Evolutionary conservation across 2,888 invertebrate genomes (phyloP), one percentile per base, ranked within the genome.

Genomic region (Campoplex nolae): DNA sequence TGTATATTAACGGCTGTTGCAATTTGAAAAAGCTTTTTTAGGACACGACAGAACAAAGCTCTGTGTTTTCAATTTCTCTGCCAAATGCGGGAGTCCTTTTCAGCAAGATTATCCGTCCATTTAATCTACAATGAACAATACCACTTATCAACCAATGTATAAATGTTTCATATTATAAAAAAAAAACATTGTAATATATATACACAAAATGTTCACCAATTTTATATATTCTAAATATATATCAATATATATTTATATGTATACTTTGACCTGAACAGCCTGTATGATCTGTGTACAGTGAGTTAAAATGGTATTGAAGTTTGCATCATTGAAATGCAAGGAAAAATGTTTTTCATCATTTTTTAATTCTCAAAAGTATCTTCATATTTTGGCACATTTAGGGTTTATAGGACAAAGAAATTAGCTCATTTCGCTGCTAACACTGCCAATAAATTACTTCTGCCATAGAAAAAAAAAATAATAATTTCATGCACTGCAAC

Each of bases 21-120:
- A 75, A 58, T 75, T 62, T 75, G 42, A 11, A 13, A 16, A 16
- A 13, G 32, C 58, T 80, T 70, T 51, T 16, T 58, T 58, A 28
- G 28, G 28, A 58, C 58, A 28, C 3, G 23, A 3, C 58, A 23
- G 23, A 58, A 1, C n/a, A 11, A 16, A 23, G 56, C 28, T 71
- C n/a, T 75, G 51, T 45, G 32, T 56, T 67, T 58, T 71, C 42
- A 18, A 76, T 83, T 83, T 23, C 67, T 71, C 67, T 56, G 79
- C 18, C 58, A 65, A 18, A 70, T 28, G 23, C 23, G 9, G 42
- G 78, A 82, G 79, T 56, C 51, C 82, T 84, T 70, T 84, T 81
- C 74, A 78, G 68, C 73, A 54, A 71, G 70, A 87, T 79, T 67
- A 87, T 82, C 88, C 88, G 85, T 87, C 87, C 87, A 75, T 80